Conservation (phyloP, 2,113 vertebrate genomes). For the Cnemophilus loriae region DNA sequence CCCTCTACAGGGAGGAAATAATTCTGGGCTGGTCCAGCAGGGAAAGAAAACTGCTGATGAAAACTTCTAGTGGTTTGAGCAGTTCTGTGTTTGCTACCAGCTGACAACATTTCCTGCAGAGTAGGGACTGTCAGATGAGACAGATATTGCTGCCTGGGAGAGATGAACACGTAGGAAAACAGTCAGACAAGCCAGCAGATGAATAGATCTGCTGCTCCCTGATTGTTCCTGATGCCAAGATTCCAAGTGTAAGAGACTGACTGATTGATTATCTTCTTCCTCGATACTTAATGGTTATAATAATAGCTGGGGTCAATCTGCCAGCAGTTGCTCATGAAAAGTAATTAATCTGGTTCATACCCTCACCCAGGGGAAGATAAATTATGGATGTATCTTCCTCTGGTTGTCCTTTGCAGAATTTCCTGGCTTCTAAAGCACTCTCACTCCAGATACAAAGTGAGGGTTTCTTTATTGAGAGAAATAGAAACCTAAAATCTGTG, state of each 20-base stretch:
- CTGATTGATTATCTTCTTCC: slow-evolving; percentile 6
- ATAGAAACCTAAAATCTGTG: background rate
- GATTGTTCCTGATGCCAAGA: background rate
- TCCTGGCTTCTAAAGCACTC: background rate
- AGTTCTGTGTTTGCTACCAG: background rate
- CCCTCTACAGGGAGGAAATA: background rate
- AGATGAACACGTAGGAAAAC: background rate
- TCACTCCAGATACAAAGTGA: background rate
- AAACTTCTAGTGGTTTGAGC: background rate
- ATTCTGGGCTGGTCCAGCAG: background rate
- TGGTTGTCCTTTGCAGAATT: background rate
- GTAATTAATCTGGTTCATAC: slow-evolving; percentile 52
- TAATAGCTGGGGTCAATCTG: slow-evolving; percentile 40
- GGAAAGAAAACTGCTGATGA: background rate
- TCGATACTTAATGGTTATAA: slow-evolving; percentile 7
- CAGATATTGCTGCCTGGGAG: background rate
- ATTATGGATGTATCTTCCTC: slow-evolving; percentile 21
- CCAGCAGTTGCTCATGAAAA: background rate
- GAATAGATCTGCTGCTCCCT: background rate
- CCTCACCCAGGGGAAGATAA: slow-evolving; percentile 12
- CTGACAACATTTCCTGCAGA: background rate
- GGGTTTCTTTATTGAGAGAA: background rate
- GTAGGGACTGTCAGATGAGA: background rate
- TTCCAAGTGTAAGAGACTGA: background rate
- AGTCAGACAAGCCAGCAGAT: background rate